phyloP scores from a whole-genome alignment of 2,888 invertebrate species.

The Nowickia ferox region DNA sequence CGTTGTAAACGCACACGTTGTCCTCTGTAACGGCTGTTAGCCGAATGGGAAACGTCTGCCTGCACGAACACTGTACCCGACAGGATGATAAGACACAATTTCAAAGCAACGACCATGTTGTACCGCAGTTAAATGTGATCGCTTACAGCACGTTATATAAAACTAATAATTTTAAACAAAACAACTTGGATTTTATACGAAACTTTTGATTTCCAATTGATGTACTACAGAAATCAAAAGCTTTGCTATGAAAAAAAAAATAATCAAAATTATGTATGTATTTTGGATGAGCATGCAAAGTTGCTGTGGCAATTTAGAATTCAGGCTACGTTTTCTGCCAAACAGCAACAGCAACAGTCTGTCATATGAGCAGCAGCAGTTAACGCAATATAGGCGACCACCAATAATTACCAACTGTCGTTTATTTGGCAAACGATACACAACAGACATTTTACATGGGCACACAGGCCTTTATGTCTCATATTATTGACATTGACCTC shows the following conservation, averaged over 20 bases:
- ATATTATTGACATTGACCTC: slow-evolving; percentile 72
- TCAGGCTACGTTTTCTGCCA: slow-evolving; percentile 65
- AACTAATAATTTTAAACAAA: slow-evolving; percentile 61
- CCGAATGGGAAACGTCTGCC: slow-evolving; percentile 71
- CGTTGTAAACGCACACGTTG: slow-evolving; percentile 73
- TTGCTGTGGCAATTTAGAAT: slow-evolving; percentile 63
- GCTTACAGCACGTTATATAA: slow-evolving; percentile 55
- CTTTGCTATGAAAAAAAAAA: slow-evolving; percentile 37
- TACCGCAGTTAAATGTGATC: slow-evolving; percentile 8
- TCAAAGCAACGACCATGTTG: slow-evolving; percentile 47
- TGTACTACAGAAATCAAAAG: slow-evolving; percentile 41
- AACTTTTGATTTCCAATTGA: slow-evolving; percentile 45
- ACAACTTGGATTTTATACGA: slow-evolving; percentile 61
- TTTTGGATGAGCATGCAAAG: slow-evolving; percentile 43
- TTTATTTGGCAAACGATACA: slow-evolving; percentile 25
- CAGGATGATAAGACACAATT: slow-evolving; percentile 33
- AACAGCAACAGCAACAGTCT: slow-evolving; percentile 4
- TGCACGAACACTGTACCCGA: slow-evolving; percentile 48
- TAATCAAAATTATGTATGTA: not conserved
- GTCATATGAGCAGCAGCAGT: not conserved
- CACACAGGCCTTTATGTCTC: slow-evolving; percentile 41
- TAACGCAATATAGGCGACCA: not conserved
- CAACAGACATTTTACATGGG: slow-evolving; percentile 14
- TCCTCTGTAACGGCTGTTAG: slow-evolving; percentile 64
- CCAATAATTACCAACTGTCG: not conserved